Conservation (phyloP, 2,888 invertebrate species). For the Chymomyza fuscimana region DNA sequence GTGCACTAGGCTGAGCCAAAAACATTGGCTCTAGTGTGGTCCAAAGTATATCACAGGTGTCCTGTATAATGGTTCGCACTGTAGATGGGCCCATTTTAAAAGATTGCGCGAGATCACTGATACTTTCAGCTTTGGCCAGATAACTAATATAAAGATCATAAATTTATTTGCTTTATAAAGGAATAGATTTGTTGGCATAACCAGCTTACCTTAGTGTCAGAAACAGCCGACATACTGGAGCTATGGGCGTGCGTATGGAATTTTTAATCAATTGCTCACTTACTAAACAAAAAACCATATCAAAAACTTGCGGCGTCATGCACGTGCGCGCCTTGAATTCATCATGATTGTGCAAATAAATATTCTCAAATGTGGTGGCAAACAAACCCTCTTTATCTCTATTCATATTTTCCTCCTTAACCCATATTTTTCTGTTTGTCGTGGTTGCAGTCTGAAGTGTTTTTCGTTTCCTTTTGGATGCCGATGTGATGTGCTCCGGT, state of each 20-base stretch:
- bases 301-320: slow-evolving; percentile 34
- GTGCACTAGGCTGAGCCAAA: slow-evolving; percentile 13
- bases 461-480: not conserved
- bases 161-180: not conserved
- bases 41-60: slow-evolving; percentile 35
- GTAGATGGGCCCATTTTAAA: slow-evolving; percentile 32
- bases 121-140: slow-evolving; percentile 21
- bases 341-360: slow-evolving; percentile 3
- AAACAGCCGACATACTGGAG: slow-evolving; percentile 25
- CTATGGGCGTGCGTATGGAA: slow-evolving; percentile 24
- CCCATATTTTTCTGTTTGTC: slow-evolving; percentile 18
- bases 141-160: slow-evolving; percentile 14
- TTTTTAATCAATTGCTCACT: slow-evolving; percentile 35
- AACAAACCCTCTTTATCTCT: slow-evolving; percentile 23
- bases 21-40: slow-evolving; percentile 17
- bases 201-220: slow-evolving; percentile 29
- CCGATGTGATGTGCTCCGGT: not conserved
- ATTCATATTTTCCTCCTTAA: slow-evolving; percentile 17
- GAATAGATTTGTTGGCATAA: not conserved
- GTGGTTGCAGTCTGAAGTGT: not conserved
- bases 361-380: slow-evolving; percentile 14
- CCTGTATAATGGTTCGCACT: slow-evolving; percentile 27
- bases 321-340: slow-evolving; percentile 18
- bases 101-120: slow-evolving; percentile 17
- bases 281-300: slow-evolving; percentile 30